Percentiles rank a stretch among this genome's conserved stretches.
Conservation (phyloP, 2,113 vertebrate genomes). For the Syngnathoides biaculeatus region DNA sequence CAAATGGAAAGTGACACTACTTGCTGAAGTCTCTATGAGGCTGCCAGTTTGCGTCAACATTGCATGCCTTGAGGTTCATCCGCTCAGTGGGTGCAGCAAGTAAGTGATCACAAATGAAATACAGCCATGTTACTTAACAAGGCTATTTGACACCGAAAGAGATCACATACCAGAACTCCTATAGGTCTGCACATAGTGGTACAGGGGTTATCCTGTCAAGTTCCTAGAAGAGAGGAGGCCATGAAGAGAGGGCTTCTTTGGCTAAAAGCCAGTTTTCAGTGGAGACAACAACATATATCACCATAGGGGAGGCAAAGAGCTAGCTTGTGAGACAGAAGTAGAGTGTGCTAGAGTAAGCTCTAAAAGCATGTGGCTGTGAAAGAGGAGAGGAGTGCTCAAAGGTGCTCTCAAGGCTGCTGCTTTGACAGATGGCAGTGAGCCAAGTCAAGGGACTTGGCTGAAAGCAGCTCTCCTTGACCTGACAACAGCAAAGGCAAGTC, state of each 20-base stretch:
- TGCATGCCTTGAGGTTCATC: constrained; percentile 26
- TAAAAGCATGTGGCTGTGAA: constrained; percentile 57
- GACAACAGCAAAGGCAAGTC: constrained; percentile 38
- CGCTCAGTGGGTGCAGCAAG: constrained; percentile 34
- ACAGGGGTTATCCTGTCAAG: constrained; percentile 56
- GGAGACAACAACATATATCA: constrained; percentile 77
- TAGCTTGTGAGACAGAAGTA: constrained; percentile 54
- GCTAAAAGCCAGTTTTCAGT: constrained; percentile 62
- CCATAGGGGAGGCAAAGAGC: constrained; percentile 53
- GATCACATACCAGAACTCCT: constrained; percentile 63
- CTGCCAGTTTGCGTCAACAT: constrained; percentile 8
- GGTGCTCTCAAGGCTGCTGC: constrained; percentile 57
- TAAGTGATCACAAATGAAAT: constrained; percentile 47
- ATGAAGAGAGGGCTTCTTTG: constrained; percentile 57
- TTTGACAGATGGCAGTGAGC: constrained; percentile 56
- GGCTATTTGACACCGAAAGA: constrained; percentile 61
- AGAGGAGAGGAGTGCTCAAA: constrained; percentile 55
- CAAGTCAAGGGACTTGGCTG: constrained; percentile 45
- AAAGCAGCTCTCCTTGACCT: constrained; percentile 42
- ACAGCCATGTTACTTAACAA: constrained; percentile 60
- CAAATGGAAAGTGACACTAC: constrained; percentile 19
- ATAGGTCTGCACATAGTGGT: constrained; percentile 63
- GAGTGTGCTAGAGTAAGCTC: constrained; percentile 41
- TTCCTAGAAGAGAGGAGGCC: constrained; percentile 68
- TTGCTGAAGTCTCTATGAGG: constrained; percentile 27